Conservation (phyloP, 1,140 invertebrate species). For the Trissolcus basalis region DNA sequence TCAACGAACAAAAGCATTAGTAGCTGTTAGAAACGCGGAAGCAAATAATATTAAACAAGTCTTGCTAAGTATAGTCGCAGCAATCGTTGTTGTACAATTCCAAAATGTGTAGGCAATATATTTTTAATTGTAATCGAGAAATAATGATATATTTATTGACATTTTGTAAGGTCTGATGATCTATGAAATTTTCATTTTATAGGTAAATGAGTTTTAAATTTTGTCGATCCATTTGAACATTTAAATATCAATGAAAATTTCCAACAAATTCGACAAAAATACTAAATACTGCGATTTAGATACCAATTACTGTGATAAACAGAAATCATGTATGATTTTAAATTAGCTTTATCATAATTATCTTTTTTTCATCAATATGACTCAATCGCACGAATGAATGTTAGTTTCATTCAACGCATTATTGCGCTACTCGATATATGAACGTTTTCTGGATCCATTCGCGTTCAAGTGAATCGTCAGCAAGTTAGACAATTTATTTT, state of each 20-base stretch:
- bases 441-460: conserved; percentile 35
- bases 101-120: neutral
- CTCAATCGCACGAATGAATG: neutral
- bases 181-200: too few relatives aligned
- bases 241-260: too few relatives aligned
- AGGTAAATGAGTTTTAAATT: too few relatives aligned
- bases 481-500: neutral
- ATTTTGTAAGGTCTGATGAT: too few relatives aligned
- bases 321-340: too few relatives aligned
- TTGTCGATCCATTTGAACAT: too few relatives aligned
- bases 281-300: too few relatives aligned
- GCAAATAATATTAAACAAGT: conserved; percentile 34
- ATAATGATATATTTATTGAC: too few relatives aligned
- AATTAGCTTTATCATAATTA: too few relatives aligned
- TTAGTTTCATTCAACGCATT: neutral
- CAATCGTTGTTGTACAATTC: conserved; percentile 6
- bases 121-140: neutral
- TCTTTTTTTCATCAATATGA: too few relatives aligned
- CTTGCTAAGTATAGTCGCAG: conserved; percentile 12
- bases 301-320: too few relatives aligned
- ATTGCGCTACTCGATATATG: conserved; percentile 1
- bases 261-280: too few relatives aligned
- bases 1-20: conserved; percentile 45
- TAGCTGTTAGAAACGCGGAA: conserved; percentile 51
- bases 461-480: conserved; percentile 25